Evolutionary conservation across 2,113 vertebrate genomes (phyloP).

Genomic region (Leptosomus discolor): DNA sequence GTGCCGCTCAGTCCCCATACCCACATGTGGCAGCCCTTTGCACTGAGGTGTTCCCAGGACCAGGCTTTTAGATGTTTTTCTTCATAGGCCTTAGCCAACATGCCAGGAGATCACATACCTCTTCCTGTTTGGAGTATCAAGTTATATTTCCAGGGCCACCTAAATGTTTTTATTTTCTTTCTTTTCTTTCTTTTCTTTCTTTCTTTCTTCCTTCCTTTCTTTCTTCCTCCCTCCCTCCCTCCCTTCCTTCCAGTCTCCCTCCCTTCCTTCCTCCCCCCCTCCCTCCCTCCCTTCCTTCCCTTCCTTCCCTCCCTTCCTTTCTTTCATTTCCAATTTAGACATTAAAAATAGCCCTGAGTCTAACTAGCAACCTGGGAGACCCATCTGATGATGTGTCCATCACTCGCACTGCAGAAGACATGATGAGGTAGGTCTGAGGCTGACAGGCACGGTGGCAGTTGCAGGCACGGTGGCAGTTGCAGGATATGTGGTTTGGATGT

Average conservation of each 20-base stretch:
- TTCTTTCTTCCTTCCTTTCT: background rate
- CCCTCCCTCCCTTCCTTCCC: no score
- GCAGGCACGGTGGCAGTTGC: background rate
- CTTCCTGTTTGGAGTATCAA: background rate
- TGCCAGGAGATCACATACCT: background rate
- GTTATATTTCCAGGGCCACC: background rate
- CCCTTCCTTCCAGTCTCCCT: background rate
- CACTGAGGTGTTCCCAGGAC: background rate
- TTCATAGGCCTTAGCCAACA: background rate
- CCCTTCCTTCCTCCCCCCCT: background rate
- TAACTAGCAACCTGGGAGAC: constrained; percentile 89
- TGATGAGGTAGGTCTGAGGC: constrained; percentile 85
- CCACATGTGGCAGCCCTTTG: background rate
- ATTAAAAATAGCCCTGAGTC: constrained; percentile 88
- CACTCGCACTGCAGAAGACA: constrained; percentile 78
- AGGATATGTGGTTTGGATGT: background rate
- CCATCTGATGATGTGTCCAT: constrained; percentile 82
- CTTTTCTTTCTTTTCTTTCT: background rate
- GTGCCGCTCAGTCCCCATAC: background rate
- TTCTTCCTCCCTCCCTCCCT: background rate
- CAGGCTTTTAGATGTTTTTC: background rate
- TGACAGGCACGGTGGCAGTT: background rate
- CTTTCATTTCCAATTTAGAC: constrained; percentile 73
- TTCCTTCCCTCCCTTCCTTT: background rate
- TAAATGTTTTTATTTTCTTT: background rate